Percentiles rank a stretch among this genome's conserved stretches.
Conservation (phyloP, 2,888 invertebrate genomes). For the Clanis bilineata region DNA sequence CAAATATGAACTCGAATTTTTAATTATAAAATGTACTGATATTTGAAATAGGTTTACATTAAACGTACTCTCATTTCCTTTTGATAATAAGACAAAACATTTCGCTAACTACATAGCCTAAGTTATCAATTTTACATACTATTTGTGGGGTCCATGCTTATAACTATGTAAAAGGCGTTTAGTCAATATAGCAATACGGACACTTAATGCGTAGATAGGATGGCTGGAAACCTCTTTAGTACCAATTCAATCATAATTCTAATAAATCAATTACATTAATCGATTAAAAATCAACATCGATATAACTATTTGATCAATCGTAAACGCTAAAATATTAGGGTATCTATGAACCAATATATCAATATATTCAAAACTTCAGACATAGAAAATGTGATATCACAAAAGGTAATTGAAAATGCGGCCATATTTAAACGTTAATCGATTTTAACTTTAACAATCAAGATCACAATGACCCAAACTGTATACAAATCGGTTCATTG, state of each 20-base stretch:
- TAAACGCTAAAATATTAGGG: no score
- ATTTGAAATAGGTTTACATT: slow-evolving; percentile 2
- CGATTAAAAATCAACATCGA: neutral
- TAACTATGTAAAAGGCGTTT: neutral
- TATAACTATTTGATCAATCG: neutral
- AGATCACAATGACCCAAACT: no score
- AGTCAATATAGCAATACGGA: neutral
- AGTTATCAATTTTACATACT: neutral
- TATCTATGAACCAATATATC: no score
- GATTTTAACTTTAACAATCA: no score
- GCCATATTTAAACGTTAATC: no score
- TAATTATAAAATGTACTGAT: neutral
- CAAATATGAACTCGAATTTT: neutral
- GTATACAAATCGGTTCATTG: no score
- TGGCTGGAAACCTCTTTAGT: neutral
- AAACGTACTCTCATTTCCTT: neutral
- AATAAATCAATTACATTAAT: neutral
- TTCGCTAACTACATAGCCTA: neutral
- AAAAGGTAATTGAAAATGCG: no score
- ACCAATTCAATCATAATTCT: neutral
- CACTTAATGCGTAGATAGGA: neutral
- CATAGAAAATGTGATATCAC: no score
- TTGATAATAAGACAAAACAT: neutral
- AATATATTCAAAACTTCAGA: no score
- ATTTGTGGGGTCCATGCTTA: neutral